Evolutionary conservation across 2,797 vertebrate genomes (phyloP), one percentile per base, ranked within the genome.

Genomic region (Cynopterus sphinx): DNA sequence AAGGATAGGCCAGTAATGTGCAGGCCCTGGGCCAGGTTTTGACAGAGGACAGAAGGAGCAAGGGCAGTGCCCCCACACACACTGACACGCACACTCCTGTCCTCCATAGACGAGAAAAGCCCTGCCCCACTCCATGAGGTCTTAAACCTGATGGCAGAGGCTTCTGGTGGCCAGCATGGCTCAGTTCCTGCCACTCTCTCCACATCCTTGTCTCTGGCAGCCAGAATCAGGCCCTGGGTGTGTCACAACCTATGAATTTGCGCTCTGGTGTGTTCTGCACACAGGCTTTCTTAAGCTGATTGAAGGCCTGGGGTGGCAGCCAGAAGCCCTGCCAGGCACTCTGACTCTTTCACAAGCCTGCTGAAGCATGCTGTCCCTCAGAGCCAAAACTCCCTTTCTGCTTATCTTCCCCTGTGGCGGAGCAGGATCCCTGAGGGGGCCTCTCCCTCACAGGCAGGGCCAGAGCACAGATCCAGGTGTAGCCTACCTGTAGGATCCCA

Each of bases 281-380:
- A 1, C n/a, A 19, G 53, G 11, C 33, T 31, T 36, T 31, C 65
- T 65, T 33, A 31, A 73, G 49, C 15, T 12, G 31, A 15, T 1
- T 9, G 51, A n/a, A 51, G 43, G 28, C 28, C n/a, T 0, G 0
- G 43, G 55, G 16, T 24, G 26, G 51, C 22, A 3, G 49, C 26
- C 36, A 9, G 55, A 15, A 57, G 8, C 31, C 24, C 90, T 10
- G 4, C 22, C 22, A 9, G 39, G 43, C 24, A 3, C 46, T 36
- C 7, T 9, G n/a, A 46, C 65, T 79, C 55, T 3, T 21, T 36
- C 21, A 12, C 33, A 33, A 26, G 22, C 24, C 17, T 12, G 26
- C 59, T 6, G 31, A 6, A 3, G 12, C 7, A 2, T 31, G 17
- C 2, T 0, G 11, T 22, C 28, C 39, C 31, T 26, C 6, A 19